phyloP scores from a whole-genome alignment of 1,140 invertebrate genomes.

The Asbolus verrucosus region DNA sequence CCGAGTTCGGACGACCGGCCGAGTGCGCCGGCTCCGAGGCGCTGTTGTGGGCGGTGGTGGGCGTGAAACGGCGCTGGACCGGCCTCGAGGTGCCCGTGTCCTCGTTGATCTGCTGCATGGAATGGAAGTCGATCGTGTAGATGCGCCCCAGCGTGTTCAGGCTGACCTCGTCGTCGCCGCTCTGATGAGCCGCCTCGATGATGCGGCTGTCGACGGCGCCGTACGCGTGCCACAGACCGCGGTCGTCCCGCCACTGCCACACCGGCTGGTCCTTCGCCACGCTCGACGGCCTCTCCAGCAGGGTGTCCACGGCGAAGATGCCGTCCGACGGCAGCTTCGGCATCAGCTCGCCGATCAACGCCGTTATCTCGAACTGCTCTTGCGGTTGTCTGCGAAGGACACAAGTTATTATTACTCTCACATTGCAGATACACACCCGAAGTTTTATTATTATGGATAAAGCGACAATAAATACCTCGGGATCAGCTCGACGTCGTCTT shows the following conservation, averaged over 20 bases:
- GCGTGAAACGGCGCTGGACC: conserved; percentile 79
- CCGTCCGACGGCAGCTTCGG: conserved; percentile 91
- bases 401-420: too few species aligned
- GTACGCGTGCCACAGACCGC: conserved; percentile 82
- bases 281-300: conserved; percentile 80
- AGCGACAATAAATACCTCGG: conserved; percentile 67
- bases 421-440: background rate
- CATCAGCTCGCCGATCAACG: conserved; percentile 95
- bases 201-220: conserved; percentile 75
- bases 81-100: conserved; percentile 93
- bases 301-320: conserved; percentile 91
- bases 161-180: conserved; percentile 95
- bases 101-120: conserved; percentile 98
- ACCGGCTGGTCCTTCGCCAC: conserved; percentile 81
- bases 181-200: conserved; percentile 89
- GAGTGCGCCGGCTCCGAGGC: conserved; percentile 51
- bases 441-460: background rate
- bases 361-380: conserved; percentile 96
- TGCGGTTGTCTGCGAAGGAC: conserved; percentile 80
- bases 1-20: conserved; percentile 55
- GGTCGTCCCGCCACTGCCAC: conserved; percentile 97
- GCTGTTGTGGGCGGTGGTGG: conserved; percentile 54
- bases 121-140: conserved; percentile 95
- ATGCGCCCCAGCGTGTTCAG: conserved; percentile 90
- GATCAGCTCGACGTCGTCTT: conserved; percentile 81